Conservation (phyloP, 2,113 vertebrate genomes). For the Tetraodon nigroviridis region DNA sequence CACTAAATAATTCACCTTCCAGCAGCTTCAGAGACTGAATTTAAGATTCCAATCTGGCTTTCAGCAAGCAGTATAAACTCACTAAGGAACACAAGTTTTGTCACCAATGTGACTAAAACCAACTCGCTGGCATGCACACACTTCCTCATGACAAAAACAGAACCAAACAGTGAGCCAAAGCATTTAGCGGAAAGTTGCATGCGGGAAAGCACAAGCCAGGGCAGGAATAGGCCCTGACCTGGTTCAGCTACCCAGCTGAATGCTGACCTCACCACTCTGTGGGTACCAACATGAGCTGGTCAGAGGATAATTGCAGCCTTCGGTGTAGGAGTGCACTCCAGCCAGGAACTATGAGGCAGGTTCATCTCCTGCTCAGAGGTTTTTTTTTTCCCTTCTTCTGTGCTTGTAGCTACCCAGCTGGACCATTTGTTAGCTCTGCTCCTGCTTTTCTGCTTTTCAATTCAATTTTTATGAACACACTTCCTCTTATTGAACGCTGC, state of each 20-base stretch:
- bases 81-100: no score
- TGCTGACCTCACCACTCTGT: conserved; percentile 47
- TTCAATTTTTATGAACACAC: neutral
- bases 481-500: neutral
- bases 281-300: conserved; percentile 34
- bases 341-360: conserved; percentile 55
- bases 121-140: conserved; percentile 19
- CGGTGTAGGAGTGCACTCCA: conserved; percentile 25
- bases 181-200: conserved; percentile 10
- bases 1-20: neutral
- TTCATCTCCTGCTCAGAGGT: conserved; percentile 38
- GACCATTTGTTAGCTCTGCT: neutral
- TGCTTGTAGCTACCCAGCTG: conserved; percentile 13
- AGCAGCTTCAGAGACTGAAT: neutral
- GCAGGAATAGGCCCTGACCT: conserved; percentile 54
- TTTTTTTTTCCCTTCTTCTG: conserved; percentile 8
- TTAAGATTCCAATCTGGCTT: no score
- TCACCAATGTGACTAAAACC: conserved; percentile 14
- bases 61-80: no score
- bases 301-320: conserved; percentile 49
- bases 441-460: neutral
- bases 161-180: conserved; percentile 2
- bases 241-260: conserved; percentile 36
- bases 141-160: conserved; percentile 13
- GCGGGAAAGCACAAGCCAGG: conserved; percentile 20